Evolutionary conservation across 2,797 vertebrate genomes (phyloP), one percentile per base, ranked within the genome.

Genomic region (Chrysocyon brachyurus): DNA sequence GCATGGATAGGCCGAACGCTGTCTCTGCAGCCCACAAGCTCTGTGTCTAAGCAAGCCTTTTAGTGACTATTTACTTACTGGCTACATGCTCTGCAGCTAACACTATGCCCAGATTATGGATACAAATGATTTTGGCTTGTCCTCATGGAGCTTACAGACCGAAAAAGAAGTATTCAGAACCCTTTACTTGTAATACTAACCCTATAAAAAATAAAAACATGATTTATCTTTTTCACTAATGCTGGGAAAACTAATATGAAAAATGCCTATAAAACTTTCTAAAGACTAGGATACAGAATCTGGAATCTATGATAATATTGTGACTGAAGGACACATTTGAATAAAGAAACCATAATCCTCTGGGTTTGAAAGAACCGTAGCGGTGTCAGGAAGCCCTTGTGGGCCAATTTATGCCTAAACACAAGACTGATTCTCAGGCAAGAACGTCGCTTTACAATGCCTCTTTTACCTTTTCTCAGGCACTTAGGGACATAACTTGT

Each of bases 121-220:
- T 72, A 9, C 21, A 24, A 86, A 28, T 12, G 57, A 46, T 56
- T 46, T 1, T 90, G 16, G 28, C 24, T 83, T 84, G 33, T 46
- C 5, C 63, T 88, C 46, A 56, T 12, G 46, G 49, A 94, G 22
- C 9, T 52, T 88, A 75, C 0, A 54, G 5, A 16, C 8, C 5
- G n/a, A 68, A 88, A 33, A 79, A 7, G 22, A 26, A 75, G 52
- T 91, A 40, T 28, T 17, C 36, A 94, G 81, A 81, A 17, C 11
- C 72, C 52, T 81, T 96, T 15, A 56, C 6, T 79, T 89, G 40
- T 86, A 52, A 54, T 33, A 83, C 66, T 24, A 57, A 52, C 8
- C 4, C 8, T 49, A 81, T 33, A 66, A 46, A 95, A 95, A 90
- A 89, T 75, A 70, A 94, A 96, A 84, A 17, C 6, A 26, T 40